A percentile compares a stretch with the other conserved stretches of the same genome.
Conservation (phyloP, 2,113 vertebrate genomes). For the Aegotheles bennettii region DNA sequence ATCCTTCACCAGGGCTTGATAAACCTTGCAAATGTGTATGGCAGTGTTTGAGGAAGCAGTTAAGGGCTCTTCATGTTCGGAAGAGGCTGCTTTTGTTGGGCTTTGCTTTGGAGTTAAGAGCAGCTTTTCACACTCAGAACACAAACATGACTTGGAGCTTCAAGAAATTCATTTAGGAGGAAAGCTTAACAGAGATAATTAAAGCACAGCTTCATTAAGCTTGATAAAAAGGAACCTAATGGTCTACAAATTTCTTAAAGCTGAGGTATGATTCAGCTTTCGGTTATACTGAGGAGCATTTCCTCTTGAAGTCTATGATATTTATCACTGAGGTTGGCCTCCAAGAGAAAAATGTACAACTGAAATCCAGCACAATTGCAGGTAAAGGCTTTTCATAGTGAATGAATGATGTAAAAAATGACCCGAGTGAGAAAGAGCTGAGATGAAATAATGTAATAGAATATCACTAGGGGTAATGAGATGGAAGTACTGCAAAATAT, state of each 20-base stretch:
- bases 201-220: not conserved
- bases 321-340: not conserved
- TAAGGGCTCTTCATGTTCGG: not conserved
- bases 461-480: not conserved
- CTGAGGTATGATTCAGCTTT: not conserved
- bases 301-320: not conserved
- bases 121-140: not conserved
- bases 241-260: not conserved
- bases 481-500: not conserved
- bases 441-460: not conserved
- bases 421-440: not conserved
- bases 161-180: not conserved
- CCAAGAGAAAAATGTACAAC: not conserved
- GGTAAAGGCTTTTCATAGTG: not conserved
- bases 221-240: not conserved
- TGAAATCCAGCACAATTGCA: not conserved
- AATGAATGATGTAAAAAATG: not conserved
- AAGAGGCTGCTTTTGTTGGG: not conserved
- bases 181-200: not conserved
- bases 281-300: not conserved
- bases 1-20: not conserved
- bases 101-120: not conserved
- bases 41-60: not conserved
- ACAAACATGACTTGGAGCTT: not conserved
- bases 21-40: not conserved